Conservation (phyloP, 2,888 invertebrate genomes). For the Scaptodrosophila latifasciaeformis region DNA sequence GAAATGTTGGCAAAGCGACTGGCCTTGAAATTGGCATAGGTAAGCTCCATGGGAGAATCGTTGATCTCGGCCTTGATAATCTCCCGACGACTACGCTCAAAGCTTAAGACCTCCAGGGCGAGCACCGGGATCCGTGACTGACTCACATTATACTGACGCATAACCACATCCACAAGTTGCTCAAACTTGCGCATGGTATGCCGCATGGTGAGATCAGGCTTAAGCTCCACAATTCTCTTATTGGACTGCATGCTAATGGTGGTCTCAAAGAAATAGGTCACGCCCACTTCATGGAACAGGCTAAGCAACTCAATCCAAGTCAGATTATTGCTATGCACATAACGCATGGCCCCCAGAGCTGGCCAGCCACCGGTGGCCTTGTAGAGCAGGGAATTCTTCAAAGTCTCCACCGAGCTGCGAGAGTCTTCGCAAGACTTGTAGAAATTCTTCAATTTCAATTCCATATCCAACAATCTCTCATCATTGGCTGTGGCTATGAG, state of each 20-base stretch:
- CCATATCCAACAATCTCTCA: conserved; percentile 62
- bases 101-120: conserved; percentile 67
- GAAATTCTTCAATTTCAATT: conserved; percentile 68
- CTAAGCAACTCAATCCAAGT: conserved; percentile 65
- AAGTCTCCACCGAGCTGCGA: conserved; percentile 52
- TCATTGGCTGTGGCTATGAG: conserved; percentile 50
- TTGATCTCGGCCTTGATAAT: conserved; percentile 45
- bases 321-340: conserved; percentile 50
- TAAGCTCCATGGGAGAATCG: conserved; percentile 52
- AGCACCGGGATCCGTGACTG: conserved; percentile 64
- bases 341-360: conserved; percentile 53
- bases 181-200: conserved; percentile 67
- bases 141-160: conserved; percentile 60
- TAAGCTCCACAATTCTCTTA: conserved; percentile 57
- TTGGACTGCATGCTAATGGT: conserved; percentile 69
- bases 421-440: conserved; percentile 63
- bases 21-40: conserved; percentile 58
- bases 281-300: conserved; percentile 70
- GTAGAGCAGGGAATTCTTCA: conserved; percentile 64
- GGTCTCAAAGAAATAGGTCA: conserved; percentile 66
- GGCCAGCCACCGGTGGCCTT: conserved; percentile 72
- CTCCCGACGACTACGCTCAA: conserved; percentile 68
- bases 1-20: conserved; percentile 42
- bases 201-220: conserved; percentile 55
- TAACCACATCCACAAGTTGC: conserved; percentile 61